Percentiles rank a stretch among this genome's conserved stretches.
These are phyloP conservation scores for Cepphus grylle DNA, from an alignment of 2,113 vertebrate genomes.

Conservation along the genomic window DNA sequence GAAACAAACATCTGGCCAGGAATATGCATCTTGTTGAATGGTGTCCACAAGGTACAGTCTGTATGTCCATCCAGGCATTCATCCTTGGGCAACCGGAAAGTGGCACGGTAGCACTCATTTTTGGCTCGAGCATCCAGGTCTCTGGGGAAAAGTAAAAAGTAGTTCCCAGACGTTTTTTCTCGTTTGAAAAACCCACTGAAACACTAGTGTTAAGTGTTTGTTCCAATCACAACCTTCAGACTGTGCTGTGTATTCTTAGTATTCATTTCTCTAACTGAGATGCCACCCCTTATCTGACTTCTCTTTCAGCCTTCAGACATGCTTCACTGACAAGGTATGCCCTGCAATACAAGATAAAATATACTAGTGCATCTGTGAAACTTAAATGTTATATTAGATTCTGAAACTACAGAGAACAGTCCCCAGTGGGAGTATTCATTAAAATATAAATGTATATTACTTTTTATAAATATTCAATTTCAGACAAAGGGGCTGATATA, in stretches of 20 bases:
- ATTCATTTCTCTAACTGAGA: conserved; percentile 29
- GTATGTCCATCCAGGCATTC: conserved; percentile 96
- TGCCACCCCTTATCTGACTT: conserved; percentile 17
- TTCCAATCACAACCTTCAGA: not conserved
- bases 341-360: conserved; percentile 9
- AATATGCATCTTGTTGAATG: conserved; percentile 93
- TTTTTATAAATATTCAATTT: not conserved
- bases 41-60: conserved; percentile 94
- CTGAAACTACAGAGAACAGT: not conserved
- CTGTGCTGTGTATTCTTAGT: not conserved
- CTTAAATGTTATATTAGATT: not conserved
- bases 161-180: not conserved
- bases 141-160: conserved; percentile 63
- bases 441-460: not conserved
- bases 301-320: conserved; percentile 23
- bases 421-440: not conserved
- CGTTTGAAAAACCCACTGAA: not conserved
- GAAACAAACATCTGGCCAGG: conserved; percentile 97
- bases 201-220: not conserved
- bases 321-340: not conserved
- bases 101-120: conserved; percentile 90
- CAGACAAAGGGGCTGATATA: not conserved
- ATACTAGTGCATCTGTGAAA: not conserved
- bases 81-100: conserved; percentile 89
- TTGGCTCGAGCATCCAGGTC: conserved; percentile 94